These are phyloP conservation scores for Neoseiulus cucumeris DNA, from an alignment of 1,140 invertebrate species.

Conservation along the genomic window DNA sequence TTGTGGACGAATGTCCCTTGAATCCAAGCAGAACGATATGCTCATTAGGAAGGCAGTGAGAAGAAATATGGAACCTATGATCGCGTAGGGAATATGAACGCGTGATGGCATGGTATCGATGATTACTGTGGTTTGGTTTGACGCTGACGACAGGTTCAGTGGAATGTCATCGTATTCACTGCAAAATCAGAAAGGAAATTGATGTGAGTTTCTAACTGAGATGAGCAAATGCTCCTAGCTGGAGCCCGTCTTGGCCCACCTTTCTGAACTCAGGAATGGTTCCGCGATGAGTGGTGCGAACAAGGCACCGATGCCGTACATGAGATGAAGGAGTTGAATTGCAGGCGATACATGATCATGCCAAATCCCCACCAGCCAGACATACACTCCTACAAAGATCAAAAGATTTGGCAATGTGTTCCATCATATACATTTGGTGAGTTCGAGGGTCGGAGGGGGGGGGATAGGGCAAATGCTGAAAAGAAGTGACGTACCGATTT, in stretches of 20 bases:
- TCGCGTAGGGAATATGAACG: background rate
- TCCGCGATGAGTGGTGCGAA: constrained; percentile 33
- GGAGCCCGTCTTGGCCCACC: background rate
- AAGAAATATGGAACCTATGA: constrained; percentile 1
- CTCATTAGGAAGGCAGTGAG: background rate
- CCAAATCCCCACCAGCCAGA: constrained; percentile 26
- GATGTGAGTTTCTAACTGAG: too few relatives aligned
- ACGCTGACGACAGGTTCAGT: too few relatives aligned
- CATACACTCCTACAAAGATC: background rate
- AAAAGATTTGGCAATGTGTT: too few relatives aligned
- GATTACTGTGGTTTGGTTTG: background rate
- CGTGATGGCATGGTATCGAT: background rate
- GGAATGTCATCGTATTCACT: too few relatives aligned
- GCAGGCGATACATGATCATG: constrained; percentile 31
- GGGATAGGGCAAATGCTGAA: too few relatives aligned
- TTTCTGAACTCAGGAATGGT: constrained; percentile 26
- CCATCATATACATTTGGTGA: too few relatives aligned
- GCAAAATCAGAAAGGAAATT: too few relatives aligned
- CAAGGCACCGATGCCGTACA: constrained; percentile 35
- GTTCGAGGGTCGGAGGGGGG: too few relatives aligned
- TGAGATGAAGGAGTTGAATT: constrained; percentile 35
- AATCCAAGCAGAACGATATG: background rate
- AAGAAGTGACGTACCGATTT: background rate
- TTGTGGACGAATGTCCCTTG: background rate
- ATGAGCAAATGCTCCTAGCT: too few relatives aligned